Percentiles rank a stretch among this genome's conserved stretches.
Conservation (phyloP, 2,797 vertebrate genomes). For the Podarcis siculus region DNA sequence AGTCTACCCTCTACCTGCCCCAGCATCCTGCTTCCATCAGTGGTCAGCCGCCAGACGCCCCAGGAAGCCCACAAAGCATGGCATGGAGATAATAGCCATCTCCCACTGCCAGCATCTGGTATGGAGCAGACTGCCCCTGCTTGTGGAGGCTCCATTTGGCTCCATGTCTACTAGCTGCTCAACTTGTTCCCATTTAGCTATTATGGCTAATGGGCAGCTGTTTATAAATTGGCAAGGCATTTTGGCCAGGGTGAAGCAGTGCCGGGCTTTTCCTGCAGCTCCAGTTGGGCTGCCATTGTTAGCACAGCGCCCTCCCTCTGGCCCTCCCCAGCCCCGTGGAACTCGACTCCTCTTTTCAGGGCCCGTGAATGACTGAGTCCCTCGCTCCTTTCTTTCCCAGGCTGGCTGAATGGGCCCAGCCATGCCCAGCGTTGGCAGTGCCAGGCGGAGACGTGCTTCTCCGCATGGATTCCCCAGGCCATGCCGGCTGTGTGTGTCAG, state of each 20-base stretch:
- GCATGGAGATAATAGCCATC: not conserved
- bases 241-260: too few species aligned
- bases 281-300: not conserved
- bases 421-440: conserved; percentile 12
- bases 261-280: not conserved
- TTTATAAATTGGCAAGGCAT: not conserved
- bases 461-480: conserved; percentile 5
- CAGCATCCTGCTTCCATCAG: not conserved
- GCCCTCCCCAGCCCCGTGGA: not conserved
- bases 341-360: not conserved
- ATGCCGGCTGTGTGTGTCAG: not conserved
- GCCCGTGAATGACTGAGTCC: not conserved
- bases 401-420: not conserved
- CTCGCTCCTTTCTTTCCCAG: not conserved
- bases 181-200: not conserved
- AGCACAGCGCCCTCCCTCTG: not conserved
- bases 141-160: not conserved
- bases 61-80: not conserved
- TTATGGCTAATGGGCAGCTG: too few species aligned
- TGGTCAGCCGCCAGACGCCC: too few species aligned
- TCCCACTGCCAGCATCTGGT: not conserved
- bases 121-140: not conserved
- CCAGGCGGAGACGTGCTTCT: not conserved
- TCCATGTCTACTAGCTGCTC: not conserved
- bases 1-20: not conserved